Evolutionary conservation across 2,113 vertebrate species (phyloP), one percentile per base, ranked within the genome.

Genomic region (Pelobates fuscus): DNA sequence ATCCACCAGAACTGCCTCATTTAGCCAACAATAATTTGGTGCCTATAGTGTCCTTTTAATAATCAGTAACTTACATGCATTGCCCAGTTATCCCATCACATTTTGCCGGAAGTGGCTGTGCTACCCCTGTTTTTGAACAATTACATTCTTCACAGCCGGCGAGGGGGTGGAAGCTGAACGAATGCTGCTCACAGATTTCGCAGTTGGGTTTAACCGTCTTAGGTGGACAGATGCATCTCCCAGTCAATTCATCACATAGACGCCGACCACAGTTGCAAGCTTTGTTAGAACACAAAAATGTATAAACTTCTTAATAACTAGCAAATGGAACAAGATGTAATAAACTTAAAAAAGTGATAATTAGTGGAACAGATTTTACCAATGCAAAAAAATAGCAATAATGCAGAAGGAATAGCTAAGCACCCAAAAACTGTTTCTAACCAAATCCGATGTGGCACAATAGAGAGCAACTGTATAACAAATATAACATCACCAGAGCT

Each of bases 171-270:
- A 92, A 98, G 83, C 88, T 91, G 84, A 95, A 98, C 27, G 91
- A 89, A 26, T 91, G 84, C 4, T 60, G 74, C 78, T 92, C 82
- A 2, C 96, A 99, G 18, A 75, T 70, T 27, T 95, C 90, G 54
- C 97, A 98, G 24, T 84, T 72, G 1, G 96, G 95, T 72, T 84
- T 88, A 76, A 95, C 79, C 0, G 96, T 97, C 81, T 63, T 90
- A 0, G 94, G 94, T 1, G 96, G 96, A 73, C 96, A 98, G 78
- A 94, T 91, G 73, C 97, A 99, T 62, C 77, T 78, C 20, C 97
- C 97, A 0, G 94, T 95, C 44, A 83, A 3, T 14, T 95, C 94
- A 20, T 98, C 93, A 52, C 97, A 99, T 32, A 97, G 90, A 12
- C 80, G 87, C 6, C 70, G 80, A 8, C 94, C 92, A 0, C 97